Percentiles rank a stretch among this genome's conserved stretches.
phyloP scores from a whole-genome alignment of 1,140 invertebrate species.

The Pogonognathellus flavescens region DNA sequence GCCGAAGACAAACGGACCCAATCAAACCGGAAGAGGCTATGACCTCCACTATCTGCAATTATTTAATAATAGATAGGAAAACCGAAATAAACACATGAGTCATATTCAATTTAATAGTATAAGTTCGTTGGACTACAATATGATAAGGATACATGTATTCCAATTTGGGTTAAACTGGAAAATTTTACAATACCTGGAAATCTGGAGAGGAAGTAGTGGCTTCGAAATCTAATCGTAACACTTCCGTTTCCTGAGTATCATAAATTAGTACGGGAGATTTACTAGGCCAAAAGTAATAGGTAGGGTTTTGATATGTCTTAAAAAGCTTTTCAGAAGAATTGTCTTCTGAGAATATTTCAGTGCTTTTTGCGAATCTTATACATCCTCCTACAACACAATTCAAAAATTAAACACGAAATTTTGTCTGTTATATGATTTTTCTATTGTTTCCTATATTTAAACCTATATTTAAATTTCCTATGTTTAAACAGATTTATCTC shows the following conservation, averaged over 20 bases:
- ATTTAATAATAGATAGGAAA: neutral
- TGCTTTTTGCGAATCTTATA: neutral
- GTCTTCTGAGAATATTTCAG: slow-evolving; percentile 27
- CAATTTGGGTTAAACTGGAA: neutral
- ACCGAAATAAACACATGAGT: neutral
- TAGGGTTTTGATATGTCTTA: slow-evolving; percentile 22
- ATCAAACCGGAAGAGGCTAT: slow-evolving; percentile 40
- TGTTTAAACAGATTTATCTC: too few relatives aligned
- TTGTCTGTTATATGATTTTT: too few relatives aligned
- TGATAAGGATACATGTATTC: neutral
- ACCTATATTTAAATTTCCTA: too few relatives aligned
- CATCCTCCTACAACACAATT: slow-evolving; percentile 35
- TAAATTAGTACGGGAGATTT: slow-evolving; percentile 42
- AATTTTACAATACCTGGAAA: slow-evolving; percentile 6
- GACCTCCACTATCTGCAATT: slow-evolving; percentile 40
- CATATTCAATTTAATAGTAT: too few relatives aligned
- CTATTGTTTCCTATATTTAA: too few relatives aligned
- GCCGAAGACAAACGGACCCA: slow-evolving; percentile 6
- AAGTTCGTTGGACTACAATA: too few relatives aligned
- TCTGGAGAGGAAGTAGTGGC: neutral
- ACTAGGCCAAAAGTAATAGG: slow-evolving; percentile 26
- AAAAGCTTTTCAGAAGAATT: neutral
- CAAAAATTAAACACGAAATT: neutral
- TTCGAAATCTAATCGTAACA: slow-evolving; percentile 34
- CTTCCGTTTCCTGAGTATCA: slow-evolving; percentile 49